Conservation (phyloP, 2,888 invertebrate species). For the Ametastegia equiseti region DNA sequence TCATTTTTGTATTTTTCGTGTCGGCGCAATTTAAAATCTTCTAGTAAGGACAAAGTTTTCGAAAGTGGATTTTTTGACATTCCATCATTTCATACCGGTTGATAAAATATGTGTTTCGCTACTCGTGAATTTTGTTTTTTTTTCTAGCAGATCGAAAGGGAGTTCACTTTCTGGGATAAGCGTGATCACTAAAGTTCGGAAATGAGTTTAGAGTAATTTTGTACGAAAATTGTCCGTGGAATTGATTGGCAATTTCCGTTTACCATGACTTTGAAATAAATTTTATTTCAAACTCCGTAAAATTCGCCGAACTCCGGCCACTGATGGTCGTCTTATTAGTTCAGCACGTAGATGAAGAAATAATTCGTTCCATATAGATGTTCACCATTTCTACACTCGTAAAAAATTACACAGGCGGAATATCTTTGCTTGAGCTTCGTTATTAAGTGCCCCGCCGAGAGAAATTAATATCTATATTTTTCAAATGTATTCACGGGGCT, state of each 20-base stretch:
- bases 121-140: too few species aligned
- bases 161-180: background rate
- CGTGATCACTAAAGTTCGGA: conserved; percentile 1
- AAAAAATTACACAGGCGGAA: background rate
- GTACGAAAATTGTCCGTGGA: conserved; percentile 2
- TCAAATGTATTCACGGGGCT: background rate
- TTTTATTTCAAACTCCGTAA: background rate
- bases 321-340: background rate
- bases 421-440: background rate
- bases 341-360: background rate
- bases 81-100: too few species aligned
- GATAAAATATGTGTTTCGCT: too few species aligned
- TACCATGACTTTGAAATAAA: background rate
- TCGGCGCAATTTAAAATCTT: too few species aligned
- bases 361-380: conserved; percentile 2
- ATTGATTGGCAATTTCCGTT: conserved; percentile 22
- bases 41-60: too few species aligned
- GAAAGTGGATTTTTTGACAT: too few species aligned
- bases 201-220: conserved; percentile 20
- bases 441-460: background rate
- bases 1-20: background rate
- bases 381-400: background rate
- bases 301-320: background rate
- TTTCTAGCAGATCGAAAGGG: background rate
- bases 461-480: background rate